A percentile compares a stretch with the other conserved stretches of the same genome.
phyloP scores from a whole-genome alignment of 2,113 vertebrate species.

The Amphiprion ocellaris region DNA sequence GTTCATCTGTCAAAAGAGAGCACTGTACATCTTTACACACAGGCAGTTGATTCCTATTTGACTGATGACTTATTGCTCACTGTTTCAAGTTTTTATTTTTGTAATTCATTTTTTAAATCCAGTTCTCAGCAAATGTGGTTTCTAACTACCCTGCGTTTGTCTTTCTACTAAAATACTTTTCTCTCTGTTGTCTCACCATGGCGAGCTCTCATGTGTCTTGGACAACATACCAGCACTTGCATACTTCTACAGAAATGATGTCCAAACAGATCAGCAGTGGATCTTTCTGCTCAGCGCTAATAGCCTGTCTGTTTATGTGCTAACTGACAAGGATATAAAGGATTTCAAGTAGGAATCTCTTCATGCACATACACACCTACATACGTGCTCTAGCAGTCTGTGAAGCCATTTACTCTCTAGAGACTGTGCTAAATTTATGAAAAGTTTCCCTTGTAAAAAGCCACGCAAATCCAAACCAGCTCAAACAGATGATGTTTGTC shows the following conservation, averaged over 20 bases:
- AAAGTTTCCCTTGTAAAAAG: conserved; percentile 8
- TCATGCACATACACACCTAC: neutral
- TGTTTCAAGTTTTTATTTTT: no score
- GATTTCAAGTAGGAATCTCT: conserved; percentile 25
- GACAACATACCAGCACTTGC: neutral
- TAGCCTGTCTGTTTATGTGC: conserved; percentile 64
- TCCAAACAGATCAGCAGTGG: conserved; percentile 40
- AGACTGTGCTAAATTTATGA: neutral
- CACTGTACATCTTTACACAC: conserved; percentile 7
- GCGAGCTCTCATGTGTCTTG: neutral
- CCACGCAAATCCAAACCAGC: conserved; percentile 40
- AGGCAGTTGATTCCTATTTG: neutral
- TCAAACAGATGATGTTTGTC: conserved; percentile 32
- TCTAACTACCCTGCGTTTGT: neutral
- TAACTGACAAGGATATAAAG: conserved; percentile 35
- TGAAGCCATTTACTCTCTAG: neutral
- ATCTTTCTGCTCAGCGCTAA: conserved; percentile 53
- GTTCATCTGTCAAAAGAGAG: conserved; percentile 12
- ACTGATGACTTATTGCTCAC: neutral
- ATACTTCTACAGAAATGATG: conserved; percentile 1
- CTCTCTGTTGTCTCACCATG: neutral
- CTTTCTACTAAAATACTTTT: neutral
- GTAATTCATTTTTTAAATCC: neutral
- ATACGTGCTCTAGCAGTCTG: neutral
- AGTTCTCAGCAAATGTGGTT: neutral